Conservation (phyloP, 2,797 vertebrate species). For the Perdix hodgsoniae region DNA sequence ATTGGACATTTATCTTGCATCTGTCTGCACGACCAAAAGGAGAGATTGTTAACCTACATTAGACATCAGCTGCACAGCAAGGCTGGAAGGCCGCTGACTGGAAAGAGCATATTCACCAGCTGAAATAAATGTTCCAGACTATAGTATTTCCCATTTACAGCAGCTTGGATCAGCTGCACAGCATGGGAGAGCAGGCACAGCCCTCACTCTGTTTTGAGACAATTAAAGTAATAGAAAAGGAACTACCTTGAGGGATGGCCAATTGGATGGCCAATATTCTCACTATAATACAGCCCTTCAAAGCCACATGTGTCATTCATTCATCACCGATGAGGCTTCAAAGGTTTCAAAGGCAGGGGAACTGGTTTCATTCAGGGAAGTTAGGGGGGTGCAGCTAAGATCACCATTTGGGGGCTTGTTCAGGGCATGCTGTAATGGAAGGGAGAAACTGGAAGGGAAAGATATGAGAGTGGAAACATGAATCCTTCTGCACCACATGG, state of each 20-base stretch:
- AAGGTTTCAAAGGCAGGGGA: not conserved
- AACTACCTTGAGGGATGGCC: not conserved
- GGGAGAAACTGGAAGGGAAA: not conserved
- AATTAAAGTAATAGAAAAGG: not conserved
- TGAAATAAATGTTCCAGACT: conserved; percentile 47
- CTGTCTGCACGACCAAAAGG: not conserved
- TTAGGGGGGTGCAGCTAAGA: not conserved
- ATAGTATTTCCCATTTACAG: not conserved
- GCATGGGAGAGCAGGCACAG: not conserved
- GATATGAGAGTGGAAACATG: not conserved
- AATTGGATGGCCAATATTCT: not conserved
- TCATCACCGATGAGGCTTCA: not conserved
- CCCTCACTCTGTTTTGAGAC: not conserved
- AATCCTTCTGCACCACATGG: not conserved
- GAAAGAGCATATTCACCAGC: conserved; percentile 33
- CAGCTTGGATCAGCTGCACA: not conserved
- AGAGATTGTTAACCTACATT: not conserved
- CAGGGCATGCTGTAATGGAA: not conserved
- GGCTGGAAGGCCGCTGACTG: not conserved
- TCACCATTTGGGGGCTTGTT: not conserved
- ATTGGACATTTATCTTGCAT: conserved; percentile 26
- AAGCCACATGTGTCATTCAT: not conserved
- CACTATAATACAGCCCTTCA: not conserved
- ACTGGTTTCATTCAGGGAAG: not conserved
- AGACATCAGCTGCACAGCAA: not conserved